These are phyloP conservation scores for Acanthornis magna DNA, from an alignment of 2,797 vertebrate genomes.

Conservation along the genomic window DNA sequence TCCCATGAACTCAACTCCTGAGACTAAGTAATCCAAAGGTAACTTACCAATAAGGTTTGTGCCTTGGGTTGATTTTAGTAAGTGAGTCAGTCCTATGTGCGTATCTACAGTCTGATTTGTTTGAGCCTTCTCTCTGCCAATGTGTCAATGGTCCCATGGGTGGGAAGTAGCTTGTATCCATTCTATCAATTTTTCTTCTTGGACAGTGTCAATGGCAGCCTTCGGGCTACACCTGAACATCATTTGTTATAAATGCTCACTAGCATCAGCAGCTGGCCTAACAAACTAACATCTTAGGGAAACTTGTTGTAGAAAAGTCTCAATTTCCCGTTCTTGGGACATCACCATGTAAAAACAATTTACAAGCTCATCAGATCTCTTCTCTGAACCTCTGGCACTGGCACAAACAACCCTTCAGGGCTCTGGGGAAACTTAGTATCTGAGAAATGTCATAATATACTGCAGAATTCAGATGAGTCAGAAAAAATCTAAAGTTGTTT, in stretches of 20 bases:
- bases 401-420: not conserved
- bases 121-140: not conserved
- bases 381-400: not conserved
- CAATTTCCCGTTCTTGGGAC: not conserved
- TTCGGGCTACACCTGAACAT: not conserved
- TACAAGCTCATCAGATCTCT: not conserved
- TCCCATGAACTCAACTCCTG: not conserved
- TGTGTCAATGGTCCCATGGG: not conserved
- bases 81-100: not conserved
- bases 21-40: not conserved
- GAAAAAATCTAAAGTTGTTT: not conserved
- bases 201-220: not conserved
- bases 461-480: not conserved
- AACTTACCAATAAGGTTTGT: not conserved
- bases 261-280: not conserved
- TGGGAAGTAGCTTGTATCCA: not conserved
- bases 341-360: not conserved
- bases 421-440: rapidly evolving
- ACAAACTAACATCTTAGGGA: not conserved
- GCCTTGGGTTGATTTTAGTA: not conserved
- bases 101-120: not conserved
- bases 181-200: not conserved
- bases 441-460: not conserved
- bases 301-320: not conserved
- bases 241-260: not conserved